A percentile compares a stretch with the other conserved stretches of the same genome.
These are phyloP conservation scores for Cremastinae sp. DNA, from an alignment of 2,888 invertebrate genomes.

Conservation along the genomic window DNA sequence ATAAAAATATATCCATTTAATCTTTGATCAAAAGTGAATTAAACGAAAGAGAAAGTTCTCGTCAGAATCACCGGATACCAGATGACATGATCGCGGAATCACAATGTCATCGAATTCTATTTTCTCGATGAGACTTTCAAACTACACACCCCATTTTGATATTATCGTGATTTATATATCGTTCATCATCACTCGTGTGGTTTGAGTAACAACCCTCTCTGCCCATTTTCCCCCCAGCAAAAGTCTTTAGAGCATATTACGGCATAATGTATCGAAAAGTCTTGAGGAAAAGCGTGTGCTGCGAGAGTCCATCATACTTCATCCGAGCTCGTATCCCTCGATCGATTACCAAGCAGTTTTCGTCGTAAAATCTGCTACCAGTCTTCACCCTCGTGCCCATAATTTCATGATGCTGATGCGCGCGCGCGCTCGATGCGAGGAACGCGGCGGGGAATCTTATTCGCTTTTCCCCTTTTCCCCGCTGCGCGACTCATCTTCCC, in stretches of 20 bases:
- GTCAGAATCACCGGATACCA: no score
- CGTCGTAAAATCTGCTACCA: constrained; percentile 63
- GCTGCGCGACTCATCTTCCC: constrained; percentile 11
- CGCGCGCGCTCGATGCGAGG: constrained; percentile 46
- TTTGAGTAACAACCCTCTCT: no score
- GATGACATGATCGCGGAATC: background rate
- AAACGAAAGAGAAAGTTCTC: no score
- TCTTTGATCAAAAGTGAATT: no score
- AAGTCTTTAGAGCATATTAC: constrained; percentile 19
- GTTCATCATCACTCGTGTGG: constrained; percentile 1
- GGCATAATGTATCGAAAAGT: constrained; percentile 40
- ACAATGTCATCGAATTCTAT: constrained; percentile 17
- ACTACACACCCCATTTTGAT: constrained; percentile 4
- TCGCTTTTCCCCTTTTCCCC: constrained; percentile 2
- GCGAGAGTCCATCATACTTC: constrained; percentile 53
- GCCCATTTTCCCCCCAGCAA: background rate
- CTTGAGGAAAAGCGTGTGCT: constrained; percentile 46
- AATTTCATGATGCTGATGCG: constrained; percentile 50
- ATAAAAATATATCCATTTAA: no score
- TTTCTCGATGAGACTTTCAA: constrained; percentile 17
- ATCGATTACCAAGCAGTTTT: constrained; percentile 61
- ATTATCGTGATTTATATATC: constrained; percentile 36
- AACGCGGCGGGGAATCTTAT: constrained; percentile 46
- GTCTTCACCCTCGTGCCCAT: constrained; percentile 59
- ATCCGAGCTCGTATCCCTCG: constrained; percentile 49